A percentile compares a stretch with the other conserved stretches of the same genome.
These are phyloP conservation scores for Eilema sororculum DNA, from an alignment of 2,888 invertebrate species.

Conservation along the genomic window DNA sequence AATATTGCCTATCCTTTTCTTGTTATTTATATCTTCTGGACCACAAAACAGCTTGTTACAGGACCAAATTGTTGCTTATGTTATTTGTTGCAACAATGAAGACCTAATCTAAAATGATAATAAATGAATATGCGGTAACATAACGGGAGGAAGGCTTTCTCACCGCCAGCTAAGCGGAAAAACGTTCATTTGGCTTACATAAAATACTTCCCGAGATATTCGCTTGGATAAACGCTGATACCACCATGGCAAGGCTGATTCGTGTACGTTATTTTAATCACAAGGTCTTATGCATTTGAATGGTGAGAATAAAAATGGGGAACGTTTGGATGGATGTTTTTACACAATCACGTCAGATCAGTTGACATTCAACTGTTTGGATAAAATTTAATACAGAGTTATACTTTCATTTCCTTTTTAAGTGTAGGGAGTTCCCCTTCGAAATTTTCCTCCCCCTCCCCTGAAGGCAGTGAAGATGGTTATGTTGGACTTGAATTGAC, in stretches of 20 bases:
- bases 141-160: slow-evolving; percentile 51
- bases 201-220: slow-evolving; percentile 57
- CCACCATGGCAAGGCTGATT: slow-evolving; percentile 19
- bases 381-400: background rate
- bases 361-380: background rate
- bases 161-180: slow-evolving; percentile 61
- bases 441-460: no score
- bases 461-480: no score
- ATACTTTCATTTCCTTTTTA: background rate
- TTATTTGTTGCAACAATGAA: slow-evolving; percentile 29
- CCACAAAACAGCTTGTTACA: background rate
- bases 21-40: background rate
- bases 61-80: slow-evolving; percentile 6
- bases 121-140: slow-evolving; percentile 34
- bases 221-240: slow-evolving; percentile 56
- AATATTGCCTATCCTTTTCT: background rate
- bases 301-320: background rate
- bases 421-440: no score
- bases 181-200: slow-evolving; percentile 73
- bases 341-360: background rate
- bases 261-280: slow-evolving; percentile 8
- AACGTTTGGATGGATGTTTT: background rate
- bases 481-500: no score
- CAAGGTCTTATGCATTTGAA: slow-evolving; percentile 2
- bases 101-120: slow-evolving; percentile 40